A percentile compares a stretch with the other conserved stretches of the same genome.
Conservation (phyloP, 2,113 vertebrate species). For the Oxyruncus cristatus region DNA sequence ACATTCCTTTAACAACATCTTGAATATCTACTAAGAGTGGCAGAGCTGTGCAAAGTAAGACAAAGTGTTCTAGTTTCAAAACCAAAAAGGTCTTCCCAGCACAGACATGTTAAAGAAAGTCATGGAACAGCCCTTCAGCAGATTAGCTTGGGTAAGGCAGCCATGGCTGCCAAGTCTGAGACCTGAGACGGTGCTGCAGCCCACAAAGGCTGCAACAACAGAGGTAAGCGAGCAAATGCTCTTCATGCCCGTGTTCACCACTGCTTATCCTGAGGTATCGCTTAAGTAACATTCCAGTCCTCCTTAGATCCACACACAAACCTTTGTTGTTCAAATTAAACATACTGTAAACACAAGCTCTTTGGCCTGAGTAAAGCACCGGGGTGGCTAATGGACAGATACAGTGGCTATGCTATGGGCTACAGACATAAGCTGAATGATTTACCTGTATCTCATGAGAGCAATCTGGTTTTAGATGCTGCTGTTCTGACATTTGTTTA, state of each 20-base stretch:
- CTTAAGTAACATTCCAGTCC: neutral
- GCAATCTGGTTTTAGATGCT: neutral
- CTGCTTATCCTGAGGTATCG: neutral
- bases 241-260: neutral
- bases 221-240: neutral
- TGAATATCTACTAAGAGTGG: neutral
- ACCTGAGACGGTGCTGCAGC: neutral
- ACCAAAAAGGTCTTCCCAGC: neutral
- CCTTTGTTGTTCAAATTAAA: neutral
- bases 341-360: neutral
- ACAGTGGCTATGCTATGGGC: neutral
- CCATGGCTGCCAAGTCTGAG: neutral
- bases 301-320: neutral
- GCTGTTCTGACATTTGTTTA: neutral
- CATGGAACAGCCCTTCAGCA: neutral
- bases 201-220: neutral
- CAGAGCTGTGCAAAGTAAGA: neutral
- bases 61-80: neutral
- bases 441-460: neutral
- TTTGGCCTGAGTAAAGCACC: neutral
- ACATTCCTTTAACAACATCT: neutral
- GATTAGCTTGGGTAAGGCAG: neutral
- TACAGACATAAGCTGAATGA: neutral
- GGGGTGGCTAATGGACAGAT: neutral
- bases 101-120: fast-evolving